phyloP scores from a whole-genome alignment of 2,888 invertebrate genomes.

The Lithosia quadra region DNA sequence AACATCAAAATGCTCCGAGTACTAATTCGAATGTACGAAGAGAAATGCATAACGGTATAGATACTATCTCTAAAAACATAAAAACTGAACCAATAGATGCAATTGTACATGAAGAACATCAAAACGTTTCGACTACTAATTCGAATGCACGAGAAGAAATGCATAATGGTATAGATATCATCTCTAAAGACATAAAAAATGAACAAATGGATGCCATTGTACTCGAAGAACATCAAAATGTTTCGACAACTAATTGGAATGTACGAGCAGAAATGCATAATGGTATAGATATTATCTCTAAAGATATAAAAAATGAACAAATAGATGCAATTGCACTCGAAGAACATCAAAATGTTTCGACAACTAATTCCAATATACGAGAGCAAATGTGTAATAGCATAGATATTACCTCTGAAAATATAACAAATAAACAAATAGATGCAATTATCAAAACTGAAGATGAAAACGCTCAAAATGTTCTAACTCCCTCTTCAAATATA shows the following conservation, averaged over 20 bases:
- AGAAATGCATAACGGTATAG: no score
- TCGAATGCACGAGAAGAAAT: not conserved
- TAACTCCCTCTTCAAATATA: not conserved
- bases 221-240: not conserved
- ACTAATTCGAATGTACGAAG: no score
- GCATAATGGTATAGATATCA: not conserved
- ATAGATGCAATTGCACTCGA: not conserved
- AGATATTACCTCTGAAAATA: no score
- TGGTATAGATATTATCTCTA: no score
- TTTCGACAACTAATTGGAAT: no score
- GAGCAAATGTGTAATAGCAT: no score
- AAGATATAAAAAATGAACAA: no score
- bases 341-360: not conserved
- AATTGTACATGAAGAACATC: not conserved
- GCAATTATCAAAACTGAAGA: not conserved
- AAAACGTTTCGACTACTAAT: not conserved
- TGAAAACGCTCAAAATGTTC: not conserved
- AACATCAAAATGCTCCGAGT: no score
- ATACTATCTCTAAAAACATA: no score
- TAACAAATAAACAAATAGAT: not conserved
- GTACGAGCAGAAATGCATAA: no score
- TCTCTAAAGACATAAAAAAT: not conserved
- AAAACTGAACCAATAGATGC: constrained; percentile 2
- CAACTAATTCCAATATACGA: no score
- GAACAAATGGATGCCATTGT: not conserved